Evolutionary conservation across 1,140 invertebrate genomes (phyloP).

Genomic region (Drosophila parvula): DNA sequence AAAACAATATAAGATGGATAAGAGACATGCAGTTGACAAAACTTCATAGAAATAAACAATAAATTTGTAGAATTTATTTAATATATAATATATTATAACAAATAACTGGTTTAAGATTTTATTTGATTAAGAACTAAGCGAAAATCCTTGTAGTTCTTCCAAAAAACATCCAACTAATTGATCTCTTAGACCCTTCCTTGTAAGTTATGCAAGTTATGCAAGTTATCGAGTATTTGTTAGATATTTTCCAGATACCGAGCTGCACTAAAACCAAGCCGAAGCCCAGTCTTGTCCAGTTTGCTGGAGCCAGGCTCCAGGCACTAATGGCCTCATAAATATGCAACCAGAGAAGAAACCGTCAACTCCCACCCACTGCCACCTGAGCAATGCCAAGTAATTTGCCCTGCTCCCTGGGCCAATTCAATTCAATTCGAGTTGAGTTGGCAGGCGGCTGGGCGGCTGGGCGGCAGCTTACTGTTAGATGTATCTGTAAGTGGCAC

Average conservation of each 20-base stretch:
- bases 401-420: constrained; percentile 42
- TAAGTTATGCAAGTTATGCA: constrained; percentile 19
- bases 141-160: not conserved
- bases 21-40: too few relatives aligned
- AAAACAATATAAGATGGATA: not conserved
- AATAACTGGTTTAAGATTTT: not conserved
- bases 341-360: not conserved
- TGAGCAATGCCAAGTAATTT: constrained; percentile 53
- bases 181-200: not conserved
- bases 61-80: not conserved
- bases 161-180: not conserved
- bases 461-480: constrained; percentile 32
- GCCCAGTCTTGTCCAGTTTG: not conserved
- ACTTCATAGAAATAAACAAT: not conserved
- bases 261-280: constrained; percentile 23
- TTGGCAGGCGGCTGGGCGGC: not conserved
- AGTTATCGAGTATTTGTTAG: not conserved
- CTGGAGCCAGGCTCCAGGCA: not conserved
- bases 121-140: not conserved
- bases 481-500: constrained; percentile 43
- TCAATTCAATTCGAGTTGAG: constrained; percentile 65
- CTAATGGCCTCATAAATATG: constrained; percentile 45
- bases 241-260: constrained; percentile 4
- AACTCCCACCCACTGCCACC: too few relatives aligned
- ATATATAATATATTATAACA: not conserved